Evolutionary conservation across 2,113 vertebrate genomes (phyloP).

Genomic region (Acanthisitta chloris): DNA sequence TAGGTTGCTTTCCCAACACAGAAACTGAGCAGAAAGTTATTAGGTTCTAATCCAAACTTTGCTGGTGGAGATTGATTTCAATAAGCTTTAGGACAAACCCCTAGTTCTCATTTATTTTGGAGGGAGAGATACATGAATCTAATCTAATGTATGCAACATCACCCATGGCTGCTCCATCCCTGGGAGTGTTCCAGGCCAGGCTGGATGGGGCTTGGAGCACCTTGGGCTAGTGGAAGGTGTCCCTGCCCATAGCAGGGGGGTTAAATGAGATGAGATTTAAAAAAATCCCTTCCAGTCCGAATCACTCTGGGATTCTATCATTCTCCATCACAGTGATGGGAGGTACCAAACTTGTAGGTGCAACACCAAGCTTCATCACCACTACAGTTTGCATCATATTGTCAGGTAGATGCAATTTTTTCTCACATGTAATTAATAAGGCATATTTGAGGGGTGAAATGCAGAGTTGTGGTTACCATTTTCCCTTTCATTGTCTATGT

Average conservation of each 20-base stretch:
- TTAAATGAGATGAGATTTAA: no score
- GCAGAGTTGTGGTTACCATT: not conserved
- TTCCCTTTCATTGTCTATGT: not conserved
- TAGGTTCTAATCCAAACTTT: not conserved
- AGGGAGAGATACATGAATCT: not conserved
- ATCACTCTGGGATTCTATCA: no score
- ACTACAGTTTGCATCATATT: accelerated
- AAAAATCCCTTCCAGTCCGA: no score
- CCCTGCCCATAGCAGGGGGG: no score
- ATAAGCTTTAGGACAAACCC: not conserved
- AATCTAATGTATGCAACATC: not conserved
- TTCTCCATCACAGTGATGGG: accelerated
- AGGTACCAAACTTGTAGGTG: not conserved
- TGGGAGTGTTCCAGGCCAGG: no score
- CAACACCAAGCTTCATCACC: not conserved
- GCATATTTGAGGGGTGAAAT: not conserved
- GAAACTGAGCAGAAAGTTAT: not conserved
- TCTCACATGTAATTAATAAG: not conserved
- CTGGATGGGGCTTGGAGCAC: no score
- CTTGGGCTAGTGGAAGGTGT: no score
- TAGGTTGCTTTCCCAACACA: not conserved
- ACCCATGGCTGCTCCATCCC: no score
- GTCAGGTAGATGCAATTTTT: not conserved
- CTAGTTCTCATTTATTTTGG: not conserved
- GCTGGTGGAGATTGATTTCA: accelerated